Conservation (phyloP, 2,888 invertebrate genomes). For the Cerastis rubricosa region DNA sequence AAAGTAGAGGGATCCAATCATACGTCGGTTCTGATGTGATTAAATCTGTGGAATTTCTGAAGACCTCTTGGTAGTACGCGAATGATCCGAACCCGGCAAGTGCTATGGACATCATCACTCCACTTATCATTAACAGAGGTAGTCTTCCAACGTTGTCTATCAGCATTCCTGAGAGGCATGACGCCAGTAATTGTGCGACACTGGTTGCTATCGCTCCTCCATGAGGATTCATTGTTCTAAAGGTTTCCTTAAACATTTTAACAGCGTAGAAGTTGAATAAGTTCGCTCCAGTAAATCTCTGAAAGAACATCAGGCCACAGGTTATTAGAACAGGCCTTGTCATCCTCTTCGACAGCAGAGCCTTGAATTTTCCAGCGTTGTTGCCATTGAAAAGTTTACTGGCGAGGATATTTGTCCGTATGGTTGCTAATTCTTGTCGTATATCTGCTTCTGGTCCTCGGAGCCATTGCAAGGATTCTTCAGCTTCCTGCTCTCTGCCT, state of each 20-base stretch:
- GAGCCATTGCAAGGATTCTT: constrained; percentile 94
- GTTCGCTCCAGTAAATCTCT: constrained; percentile 95
- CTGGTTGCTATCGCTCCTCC: constrained; percentile 96
- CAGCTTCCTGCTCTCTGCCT: constrained; percentile 94
- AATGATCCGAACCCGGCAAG: constrained; percentile 96
- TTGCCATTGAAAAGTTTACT: constrained; percentile 84
- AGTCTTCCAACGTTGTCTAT: constrained; percentile 96
- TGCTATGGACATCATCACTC: constrained; percentile 96
- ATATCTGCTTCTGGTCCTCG: constrained; percentile 95
- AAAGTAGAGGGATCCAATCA: constrained; percentile 96
- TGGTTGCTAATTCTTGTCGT: constrained; percentile 93
- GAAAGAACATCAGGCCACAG: constrained; percentile 97
- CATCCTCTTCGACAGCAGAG: constrained; percentile 84
- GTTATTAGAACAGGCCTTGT: constrained; percentile 94
- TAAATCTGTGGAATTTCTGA: constrained; percentile 81
- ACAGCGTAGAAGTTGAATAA: constrained; percentile 96
- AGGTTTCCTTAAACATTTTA: constrained; percentile 96
- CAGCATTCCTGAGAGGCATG: constrained; percentile 94
- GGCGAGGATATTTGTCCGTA: constrained; percentile 93
- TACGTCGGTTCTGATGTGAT: constrained; percentile 86
- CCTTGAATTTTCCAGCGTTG: constrained; percentile 80
- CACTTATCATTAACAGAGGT: constrained; percentile 95
- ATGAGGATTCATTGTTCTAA: constrained; percentile 95
- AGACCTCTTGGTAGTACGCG: constrained; percentile 94
- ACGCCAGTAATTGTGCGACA: constrained; percentile 95